These are phyloP conservation scores for Tupaia tana DNA, from an alignment of 2,113 vertebrate genomes.

Conservation along the genomic window DNA sequence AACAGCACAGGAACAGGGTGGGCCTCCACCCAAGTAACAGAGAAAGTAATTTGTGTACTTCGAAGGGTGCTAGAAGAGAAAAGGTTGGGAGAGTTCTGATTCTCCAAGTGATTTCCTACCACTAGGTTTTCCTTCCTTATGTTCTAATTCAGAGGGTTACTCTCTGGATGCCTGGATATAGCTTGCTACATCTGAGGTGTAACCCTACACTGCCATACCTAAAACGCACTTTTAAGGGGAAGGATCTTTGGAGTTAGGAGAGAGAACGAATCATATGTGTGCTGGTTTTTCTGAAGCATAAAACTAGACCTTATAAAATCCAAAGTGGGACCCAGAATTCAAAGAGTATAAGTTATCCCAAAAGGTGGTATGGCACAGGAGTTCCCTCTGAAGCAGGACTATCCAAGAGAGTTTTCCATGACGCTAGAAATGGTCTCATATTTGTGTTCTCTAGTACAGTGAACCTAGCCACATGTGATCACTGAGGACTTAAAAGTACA, in stretches of 20 bases:
- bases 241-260: constrained; percentile 42
- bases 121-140: not conserved
- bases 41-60: constrained; percentile 18
- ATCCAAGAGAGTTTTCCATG: not conserved
- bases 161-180: not conserved
- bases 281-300: constrained; percentile 57
- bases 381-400: not conserved
- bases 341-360: not conserved
- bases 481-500: not conserved
- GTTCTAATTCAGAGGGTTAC: not conserved
- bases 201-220: not conserved
- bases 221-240: not conserved
- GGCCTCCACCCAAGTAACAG: not conserved
- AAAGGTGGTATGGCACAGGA: constrained; percentile 5
- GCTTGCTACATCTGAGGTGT: not conserved
- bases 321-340: constrained; percentile 5
- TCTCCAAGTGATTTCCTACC: not conserved
- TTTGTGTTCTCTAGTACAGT: not conserved
- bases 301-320: constrained; percentile 47
- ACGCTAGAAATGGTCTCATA: not conserved
- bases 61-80: not conserved
- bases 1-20: constrained; percentile 22
- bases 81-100: not conserved
- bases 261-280: not conserved
- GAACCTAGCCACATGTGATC: constrained; percentile 28